Base-by-base conservation (phyloP, 2,113 vertebrate species). In the Salvelinus fontinalis region DNA sequence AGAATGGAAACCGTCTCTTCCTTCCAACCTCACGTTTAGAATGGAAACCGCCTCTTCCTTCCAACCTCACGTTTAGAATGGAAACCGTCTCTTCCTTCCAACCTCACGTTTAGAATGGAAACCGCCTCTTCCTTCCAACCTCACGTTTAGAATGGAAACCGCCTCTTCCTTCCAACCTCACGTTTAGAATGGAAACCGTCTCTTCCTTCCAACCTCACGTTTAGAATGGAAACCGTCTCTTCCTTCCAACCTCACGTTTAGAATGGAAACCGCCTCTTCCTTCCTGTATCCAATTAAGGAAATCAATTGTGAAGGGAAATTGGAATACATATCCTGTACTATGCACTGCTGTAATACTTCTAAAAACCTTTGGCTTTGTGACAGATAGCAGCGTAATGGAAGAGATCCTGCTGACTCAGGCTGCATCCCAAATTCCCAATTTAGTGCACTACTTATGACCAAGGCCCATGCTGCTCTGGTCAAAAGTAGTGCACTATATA, bases 201-300 rank as follows among this genome's bases (percentile, higher is more conserved):
- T n/a, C 68, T 34, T 75, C 64, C 62, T 26, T 70, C 70, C 20
- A 16, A n/a, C 20, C 20, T n/a, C 5, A 3, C 5, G 57, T n/a
- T 59, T 59, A 16, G 14, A 20, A n/a, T 1, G 5, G 57, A 59
- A 59, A 59, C 20, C 14, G 0, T 29, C 44, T n/a, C 68, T 34
- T 75, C 68, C 62, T n/a, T 70, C 59, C 18, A 16, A n/a, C 57
- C 20, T n/a, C 5, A 3, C 1, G n/a, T 60, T 60, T 60, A 20
- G 4, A n/a, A 9, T 8, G 6, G 59, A 60, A 60, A 60, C 59
- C 4, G 8, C 31, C 44, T n/a, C 69, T 49, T 75, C 69, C 34
- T 27, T 70, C 70, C 72, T 29, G 22, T 26, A 57, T 83, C 78
- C 67, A 76, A 70, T 76, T 75, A 78, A 75, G 26, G 59, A 81